These are phyloP conservation scores for Dendropsophus ebraccatus DNA, from an alignment of 2,113 vertebrate genomes.

Conservation along the genomic window DNA sequence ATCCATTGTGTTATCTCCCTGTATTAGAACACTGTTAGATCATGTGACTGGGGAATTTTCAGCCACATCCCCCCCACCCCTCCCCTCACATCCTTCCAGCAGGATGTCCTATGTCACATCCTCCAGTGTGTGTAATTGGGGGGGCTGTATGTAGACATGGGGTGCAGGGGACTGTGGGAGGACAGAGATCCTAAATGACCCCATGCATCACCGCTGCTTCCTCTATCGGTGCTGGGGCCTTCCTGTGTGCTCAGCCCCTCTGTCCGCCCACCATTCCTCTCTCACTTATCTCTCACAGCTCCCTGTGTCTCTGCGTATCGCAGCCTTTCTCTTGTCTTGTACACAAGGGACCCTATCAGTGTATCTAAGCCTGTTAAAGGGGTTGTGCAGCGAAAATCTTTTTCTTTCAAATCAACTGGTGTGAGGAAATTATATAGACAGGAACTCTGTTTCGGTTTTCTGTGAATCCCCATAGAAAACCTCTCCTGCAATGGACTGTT, in stretches of 20 bases:
- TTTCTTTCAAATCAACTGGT: too few relatives aligned
- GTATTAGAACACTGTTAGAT: too few relatives aligned
- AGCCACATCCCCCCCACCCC: background rate
- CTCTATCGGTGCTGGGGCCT: background rate
- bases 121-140: background rate
- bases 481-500: too few relatives aligned
- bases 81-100: background rate
- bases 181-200: background rate
- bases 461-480: too few relatives aligned
- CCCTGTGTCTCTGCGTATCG: background rate
- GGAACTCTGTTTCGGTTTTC: too few relatives aligned
- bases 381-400: too few relatives aligned
- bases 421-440: too few relatives aligned
- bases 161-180: background rate
- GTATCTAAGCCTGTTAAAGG: background rate
- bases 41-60: background rate
- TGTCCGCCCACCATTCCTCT: background rate
- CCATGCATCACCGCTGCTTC: background rate
- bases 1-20: too few relatives aligned
- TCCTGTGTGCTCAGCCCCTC: background rate
- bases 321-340: background rate
- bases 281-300: background rate
- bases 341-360: background rate
- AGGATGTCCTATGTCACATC: background rate
- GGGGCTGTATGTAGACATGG: background rate